Conservation (phyloP, 30 jellyfish, hydroid and myxozoan genomes). For the Clytia hemisphaerica region DNA sequence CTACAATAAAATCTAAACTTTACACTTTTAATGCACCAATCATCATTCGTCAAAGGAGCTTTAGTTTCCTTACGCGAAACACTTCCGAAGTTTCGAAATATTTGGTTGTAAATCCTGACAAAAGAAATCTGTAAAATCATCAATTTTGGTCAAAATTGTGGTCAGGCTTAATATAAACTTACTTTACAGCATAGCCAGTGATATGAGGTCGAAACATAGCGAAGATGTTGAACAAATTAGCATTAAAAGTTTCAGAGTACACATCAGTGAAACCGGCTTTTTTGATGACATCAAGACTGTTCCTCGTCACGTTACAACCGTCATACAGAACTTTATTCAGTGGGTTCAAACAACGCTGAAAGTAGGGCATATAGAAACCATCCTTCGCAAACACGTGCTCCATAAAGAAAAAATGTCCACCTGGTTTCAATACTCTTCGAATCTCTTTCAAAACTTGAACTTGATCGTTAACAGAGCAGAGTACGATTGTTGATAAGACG, state of each 20-base stretch:
- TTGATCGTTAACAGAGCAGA: constrained; percentile 23
- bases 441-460: constrained; percentile 11
- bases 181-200: constrained; percentile 20
- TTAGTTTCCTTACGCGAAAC: too few relatives aligned
- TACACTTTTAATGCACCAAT: too few relatives aligned
- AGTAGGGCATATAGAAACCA: neutral
- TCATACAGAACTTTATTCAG: constrained; percentile 9
- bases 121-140: too few relatives aligned
- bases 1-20: too few relatives aligned
- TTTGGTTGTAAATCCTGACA: too few relatives aligned
- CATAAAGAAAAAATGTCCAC: constrained; percentile 24
- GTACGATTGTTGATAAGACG: constrained; percentile 21
- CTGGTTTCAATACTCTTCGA: constrained; percentile 29
- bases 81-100: too few relatives aligned
- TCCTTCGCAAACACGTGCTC: constrained; percentile 33
- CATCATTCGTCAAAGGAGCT: too few relatives aligned
- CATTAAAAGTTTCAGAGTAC: neutral
- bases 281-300: neutral
- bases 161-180: too few relatives aligned
- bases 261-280: constrained; percentile 23
- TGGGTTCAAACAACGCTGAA: neutral
- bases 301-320: constrained; percentile 16
- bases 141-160: too few relatives aligned
- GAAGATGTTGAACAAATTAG: neutral
- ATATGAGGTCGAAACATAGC: constrained; percentile 21